Evolutionary conservation across 23 tunicate genomes (phyloP), one percentile per base, ranked within the genome.

Genomic region (Styela plicata): DNA sequence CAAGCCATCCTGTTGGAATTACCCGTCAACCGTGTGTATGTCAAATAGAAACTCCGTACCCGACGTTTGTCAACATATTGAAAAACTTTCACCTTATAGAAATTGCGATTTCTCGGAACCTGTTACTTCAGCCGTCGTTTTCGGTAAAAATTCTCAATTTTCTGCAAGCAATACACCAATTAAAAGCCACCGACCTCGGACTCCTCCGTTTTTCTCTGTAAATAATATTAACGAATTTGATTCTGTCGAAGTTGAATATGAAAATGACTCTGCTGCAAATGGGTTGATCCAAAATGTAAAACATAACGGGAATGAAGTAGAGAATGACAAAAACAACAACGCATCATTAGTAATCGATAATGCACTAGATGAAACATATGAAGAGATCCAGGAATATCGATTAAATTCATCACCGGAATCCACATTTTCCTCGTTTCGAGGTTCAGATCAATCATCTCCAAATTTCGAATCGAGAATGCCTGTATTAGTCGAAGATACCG

Each of bases 61-160:
- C 17, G 71, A 27, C 71, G 32, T 29, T 67, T 33, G 24, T 24
- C 33, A 24, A 10, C 31, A 27, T 53, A 2, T 36, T 1, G 66
- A 34, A 2, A 76, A 32, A 17, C 36, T 89, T 24, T 27, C 80
- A 34, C 33, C 87, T 16, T 76, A 63, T 28, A 36, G 77, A 33
- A 70, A 85, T 63, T 82, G 97, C 78, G 97, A 91, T 71, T 91
- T 91, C 64, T 86, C 90, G 36, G 87, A 91, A 36, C 90, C 90
- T 2, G 75, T 91, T 69, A 71, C 63, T 27, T 61, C 82, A 24
- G 32, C 87, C 24, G 34, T 91, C 22, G 63, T 91, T 13, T 86
- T 87, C 75, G 69, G 86, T 29, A 63, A 91, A 29, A 83, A 82
- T 37, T 85, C 90, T 2, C 69, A 21, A 3, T 34, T 71, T 71